Evolutionary conservation across 2,113 vertebrate genomes (phyloP).

Genomic region (Melospiza georgiana): DNA sequence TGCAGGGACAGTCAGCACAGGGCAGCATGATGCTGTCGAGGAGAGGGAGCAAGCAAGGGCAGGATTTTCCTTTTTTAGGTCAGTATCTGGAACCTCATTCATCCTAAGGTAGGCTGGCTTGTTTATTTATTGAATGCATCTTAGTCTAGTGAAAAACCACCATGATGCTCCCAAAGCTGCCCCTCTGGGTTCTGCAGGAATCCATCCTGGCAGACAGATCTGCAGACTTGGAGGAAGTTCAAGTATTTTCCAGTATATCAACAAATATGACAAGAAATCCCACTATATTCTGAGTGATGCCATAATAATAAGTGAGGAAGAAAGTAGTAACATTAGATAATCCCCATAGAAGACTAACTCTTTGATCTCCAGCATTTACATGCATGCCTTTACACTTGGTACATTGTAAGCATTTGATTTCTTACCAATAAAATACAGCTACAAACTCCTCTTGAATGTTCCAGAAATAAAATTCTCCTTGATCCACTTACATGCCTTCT

Average conservation of each 20-base stretch:
- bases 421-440: constrained; percentile 45
- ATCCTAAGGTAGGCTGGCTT: neutral
- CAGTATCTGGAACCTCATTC: neutral
- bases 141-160: neutral
- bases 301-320: constrained; percentile 47
- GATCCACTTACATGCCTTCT: constrained; percentile 33
- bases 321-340: constrained; percentile 56
- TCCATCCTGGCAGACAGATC: constrained; percentile 28
- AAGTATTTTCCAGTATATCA: constrained; percentile 46
- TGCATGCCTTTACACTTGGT: constrained; percentile 45
- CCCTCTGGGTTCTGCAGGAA: constrained; percentile 29
- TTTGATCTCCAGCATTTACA: constrained; percentile 66
- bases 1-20: neutral
- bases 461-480: constrained; percentile 54
- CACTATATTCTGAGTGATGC: constrained; percentile 20
- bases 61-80: neutral
- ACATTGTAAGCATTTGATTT: constrained; percentile 51
- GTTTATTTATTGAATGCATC: neutral
- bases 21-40: neutral
- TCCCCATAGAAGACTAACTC: constrained; percentile 60
- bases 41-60: neutral
- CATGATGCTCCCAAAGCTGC: constrained; percentile 14
- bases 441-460: constrained; percentile 32
- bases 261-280: constrained; percentile 56
- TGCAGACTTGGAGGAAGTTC: constrained; percentile 52